Conservation (phyloP, 2,888 invertebrate genomes). For the Alcis repandata region DNA sequence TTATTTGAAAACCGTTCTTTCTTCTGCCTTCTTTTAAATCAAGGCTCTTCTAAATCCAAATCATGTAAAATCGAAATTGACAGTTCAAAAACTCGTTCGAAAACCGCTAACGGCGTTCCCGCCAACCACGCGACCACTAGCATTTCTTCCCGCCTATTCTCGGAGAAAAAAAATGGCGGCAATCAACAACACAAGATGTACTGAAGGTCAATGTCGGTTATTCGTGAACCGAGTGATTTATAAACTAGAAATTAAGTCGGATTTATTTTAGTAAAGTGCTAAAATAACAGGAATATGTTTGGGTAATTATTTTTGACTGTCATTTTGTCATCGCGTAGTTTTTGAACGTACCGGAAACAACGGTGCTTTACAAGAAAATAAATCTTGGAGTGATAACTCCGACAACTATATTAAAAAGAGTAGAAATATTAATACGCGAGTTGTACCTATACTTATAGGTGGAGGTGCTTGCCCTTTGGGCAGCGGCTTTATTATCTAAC, state of each 20-base stretch:
- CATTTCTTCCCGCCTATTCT: constrained; percentile 56
- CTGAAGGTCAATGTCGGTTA: constrained; percentile 63
- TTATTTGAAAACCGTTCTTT: too few species aligned
- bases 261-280: constrained; percentile 29
- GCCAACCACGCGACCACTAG: constrained; percentile 34
- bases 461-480: too few species aligned
- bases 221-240: constrained; percentile 44
- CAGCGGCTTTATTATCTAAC: too few species aligned
- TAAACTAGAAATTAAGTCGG: constrained; percentile 34
- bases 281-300: constrained; percentile 19
- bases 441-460: too few species aligned
- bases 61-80: not conserved
- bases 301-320: constrained; percentile 26
- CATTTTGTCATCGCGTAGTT: constrained; percentile 25
- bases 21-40: not conserved
- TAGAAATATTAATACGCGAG: too few species aligned
- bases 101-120: constrained; percentile 35
- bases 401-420: too few species aligned
- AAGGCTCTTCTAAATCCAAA: not conserved
- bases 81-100: constrained; percentile 35
- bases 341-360: constrained; percentile 26
- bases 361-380: not conserved
- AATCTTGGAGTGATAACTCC: constrained; percentile 1
- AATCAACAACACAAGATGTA: constrained; percentile 40
- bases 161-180: constrained; percentile 56